Evolutionary conservation across 2,888 invertebrate genomes (phyloP), one percentile per base, ranked within the genome.

Genomic region (Mesodorylaimus sp.): DNA sequence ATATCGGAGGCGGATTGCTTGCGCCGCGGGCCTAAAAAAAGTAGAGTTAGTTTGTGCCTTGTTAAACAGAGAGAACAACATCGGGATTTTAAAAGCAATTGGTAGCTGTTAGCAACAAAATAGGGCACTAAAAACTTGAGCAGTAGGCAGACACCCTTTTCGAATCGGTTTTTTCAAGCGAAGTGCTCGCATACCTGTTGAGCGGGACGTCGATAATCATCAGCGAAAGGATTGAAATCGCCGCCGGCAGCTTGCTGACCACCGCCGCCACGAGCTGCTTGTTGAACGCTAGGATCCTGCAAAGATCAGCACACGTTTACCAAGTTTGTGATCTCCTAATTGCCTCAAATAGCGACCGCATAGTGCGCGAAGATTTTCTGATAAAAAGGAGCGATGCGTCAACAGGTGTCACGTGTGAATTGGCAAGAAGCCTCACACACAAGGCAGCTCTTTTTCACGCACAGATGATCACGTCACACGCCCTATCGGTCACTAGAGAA

Each of bases 201-300:
- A 26, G 46, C 38, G 13, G 47, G 37, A 13, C 28, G 26, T 47
- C 56, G 45, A 54, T 59, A 53, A 55, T 76, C 77, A 60, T 82
- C 82, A 58, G 83, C 85, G 70, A 93, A 93, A 27, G 91, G 91
- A 72, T 91, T 89, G 71, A 88, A 91, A 64, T 91, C 88, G 67
- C 89, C 89, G 7, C 3, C 5, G 16, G n/a, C 5, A 3, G 76
- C 64, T 77, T 78, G 50, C 76, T 77, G 72, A 74, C 79, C 50
- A 47, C 56, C 58, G 75, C 77, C 51, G 79, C 75, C 68, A 77
- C 79, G 62, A 75, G 88, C 81, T 39, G 86, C 85, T 73, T 87
- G 84, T 70, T 84, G 83, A 52, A 93, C 84, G 49, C 89, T 77
- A 39, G 93, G 93, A 74, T 95, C 93, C 91, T 95, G 67, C 23